Base-by-base conservation (phyloP, 2,888 invertebrate genomes). In the Abrostola triplasia region DNA sequence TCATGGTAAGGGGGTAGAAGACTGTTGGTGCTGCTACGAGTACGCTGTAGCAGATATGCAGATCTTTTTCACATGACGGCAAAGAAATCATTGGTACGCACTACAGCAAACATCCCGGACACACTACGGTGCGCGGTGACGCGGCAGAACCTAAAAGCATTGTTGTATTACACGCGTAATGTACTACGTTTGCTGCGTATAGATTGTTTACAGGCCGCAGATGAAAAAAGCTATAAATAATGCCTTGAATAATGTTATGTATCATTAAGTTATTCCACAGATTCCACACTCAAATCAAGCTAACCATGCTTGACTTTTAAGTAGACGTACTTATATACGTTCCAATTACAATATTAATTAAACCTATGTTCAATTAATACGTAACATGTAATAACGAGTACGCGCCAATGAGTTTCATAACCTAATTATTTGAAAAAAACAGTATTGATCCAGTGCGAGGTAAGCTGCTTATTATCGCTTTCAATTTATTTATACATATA, bases 371-470 rank as follows among this genome's bases (percentile, higher is more conserved):
- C 64, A 74, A 77, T 77, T 74, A 74, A 55, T 51, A 66, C 59
- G 72, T 76, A 76, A 73, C 67, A 51, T 40, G 60, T 65, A 77
- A 75, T 73, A 59, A 54, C 53, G 50, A 36, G 59, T 60, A 65
- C 58, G 74, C 58, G 41, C 77, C 50, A 73, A 62, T 68, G 52
- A 60, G 60, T 69, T 69, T 69, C 68, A 52, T 75, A 73, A 77
- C 69, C 57, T 51, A 64, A 77, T 77, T 73, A 68, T 63, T 77
- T 60, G n/a, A 62, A 58, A 66, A 71, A 52, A 36, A 52, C 40
- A 49, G 40, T 50, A 24, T 12, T 10, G 36, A 6, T 40, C 41
- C 54, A 64, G 50, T 49, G 24, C 38, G 44, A 47, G 51, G 50
- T 44, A 12, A 4, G 57, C 48, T 24, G 24, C 44, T 5, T 40